Conservation (phyloP, 2,888 invertebrate species). For the Theretra japonica region DNA sequence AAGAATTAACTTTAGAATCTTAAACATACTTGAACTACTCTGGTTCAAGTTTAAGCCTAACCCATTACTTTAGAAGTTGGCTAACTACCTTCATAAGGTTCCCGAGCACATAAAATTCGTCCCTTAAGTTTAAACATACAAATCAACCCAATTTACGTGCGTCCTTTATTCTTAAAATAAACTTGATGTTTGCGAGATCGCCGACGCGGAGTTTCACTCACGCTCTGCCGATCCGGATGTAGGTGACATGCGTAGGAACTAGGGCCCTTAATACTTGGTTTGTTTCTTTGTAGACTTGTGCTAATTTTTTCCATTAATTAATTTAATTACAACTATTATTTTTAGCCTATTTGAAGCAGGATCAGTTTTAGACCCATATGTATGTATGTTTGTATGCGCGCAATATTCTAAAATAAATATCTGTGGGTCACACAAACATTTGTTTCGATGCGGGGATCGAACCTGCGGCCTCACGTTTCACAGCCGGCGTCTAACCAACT, state of each 20-base stretch:
- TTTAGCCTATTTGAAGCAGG: too few relatives aligned
- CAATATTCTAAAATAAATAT: too few relatives aligned
- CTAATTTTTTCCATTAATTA: too few relatives aligned
- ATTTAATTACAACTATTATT: too few relatives aligned
- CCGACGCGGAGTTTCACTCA: slow-evolving; percentile 4
- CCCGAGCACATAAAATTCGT: slow-evolving; percentile 11
- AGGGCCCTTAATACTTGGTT: background rate
- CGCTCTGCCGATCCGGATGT: background rate
- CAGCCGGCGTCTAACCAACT: too few relatives aligned
- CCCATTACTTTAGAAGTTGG: background rate
- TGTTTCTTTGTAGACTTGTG: background rate
- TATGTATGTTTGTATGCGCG: too few relatives aligned
- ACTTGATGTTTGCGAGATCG: slow-evolving; percentile 12
- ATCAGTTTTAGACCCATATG: too few relatives aligned
- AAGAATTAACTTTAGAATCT: too few relatives aligned
- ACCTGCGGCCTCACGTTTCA: too few relatives aligned
- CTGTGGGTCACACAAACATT: too few relatives aligned
- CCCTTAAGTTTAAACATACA: slow-evolving; percentile 19
- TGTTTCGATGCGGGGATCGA: too few relatives aligned
- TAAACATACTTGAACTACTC: background rate
- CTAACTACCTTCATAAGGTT: slow-evolving; percentile 14
- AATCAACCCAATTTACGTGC: slow-evolving; percentile 25
- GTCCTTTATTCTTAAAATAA: slow-evolving; percentile 24
- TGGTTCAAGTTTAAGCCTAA: background rate
- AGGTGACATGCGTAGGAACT: background rate